A percentile compares a stretch with the other conserved stretches of the same genome.
Evolutionary conservation across 2,113 vertebrate genomes (phyloP).

Genomic region (Ramphastos sulfuratus): DNA sequence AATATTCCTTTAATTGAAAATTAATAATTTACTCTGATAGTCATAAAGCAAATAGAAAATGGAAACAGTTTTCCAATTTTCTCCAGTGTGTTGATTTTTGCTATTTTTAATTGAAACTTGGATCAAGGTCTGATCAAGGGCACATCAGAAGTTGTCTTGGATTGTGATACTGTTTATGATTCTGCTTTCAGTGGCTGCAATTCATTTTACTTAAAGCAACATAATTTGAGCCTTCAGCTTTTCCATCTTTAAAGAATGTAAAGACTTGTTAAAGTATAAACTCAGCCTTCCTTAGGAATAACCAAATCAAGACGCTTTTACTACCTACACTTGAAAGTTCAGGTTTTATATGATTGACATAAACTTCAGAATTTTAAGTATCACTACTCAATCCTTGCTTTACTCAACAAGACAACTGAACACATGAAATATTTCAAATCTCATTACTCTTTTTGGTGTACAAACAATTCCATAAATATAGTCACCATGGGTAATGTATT

Average conservation of each 20-base stretch:
- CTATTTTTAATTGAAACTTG: not conserved
- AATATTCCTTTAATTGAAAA: not conserved
- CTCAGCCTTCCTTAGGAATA: not conserved
- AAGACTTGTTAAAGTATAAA: not conserved
- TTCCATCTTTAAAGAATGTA: not conserved
- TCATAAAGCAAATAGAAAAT: not conserved
- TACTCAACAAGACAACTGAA: not conserved
- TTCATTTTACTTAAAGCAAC: not conserved
- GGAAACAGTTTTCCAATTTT: not conserved
- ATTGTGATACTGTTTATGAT: not conserved
- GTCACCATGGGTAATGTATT: not conserved
- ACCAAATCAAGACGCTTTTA: not conserved
- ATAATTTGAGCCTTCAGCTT: not conserved
- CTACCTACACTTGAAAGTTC: not conserved
- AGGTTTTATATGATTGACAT: not conserved
- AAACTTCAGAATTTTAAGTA: not conserved
- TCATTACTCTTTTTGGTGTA: not conserved
- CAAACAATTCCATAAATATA: not conserved
- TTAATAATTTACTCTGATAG: not conserved
- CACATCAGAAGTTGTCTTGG: not conserved
- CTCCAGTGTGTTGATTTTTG: not conserved
- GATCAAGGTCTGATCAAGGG: not conserved
- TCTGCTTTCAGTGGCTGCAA: not conserved
- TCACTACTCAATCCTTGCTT: not conserved
- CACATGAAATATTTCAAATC: not conserved